phyloP scores from a whole-genome alignment of 1,140 invertebrate genomes.

The Ceratosolen fusciceps region DNA sequence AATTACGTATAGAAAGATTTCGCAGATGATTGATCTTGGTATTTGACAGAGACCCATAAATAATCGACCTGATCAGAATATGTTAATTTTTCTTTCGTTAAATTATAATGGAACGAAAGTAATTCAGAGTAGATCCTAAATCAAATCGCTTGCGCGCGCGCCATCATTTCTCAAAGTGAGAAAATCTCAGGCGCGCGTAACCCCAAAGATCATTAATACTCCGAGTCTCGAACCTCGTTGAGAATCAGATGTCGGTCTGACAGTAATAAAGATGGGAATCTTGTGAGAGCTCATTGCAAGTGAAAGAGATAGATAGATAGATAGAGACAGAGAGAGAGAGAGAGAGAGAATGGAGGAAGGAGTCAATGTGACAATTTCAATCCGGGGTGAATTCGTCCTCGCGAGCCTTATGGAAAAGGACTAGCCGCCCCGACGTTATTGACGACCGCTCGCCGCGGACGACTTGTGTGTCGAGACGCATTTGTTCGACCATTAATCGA shows the following conservation, averaged over 20 bases:
- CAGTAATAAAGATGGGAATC: conserved; percentile 22
- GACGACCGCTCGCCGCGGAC: conserved; percentile 44
- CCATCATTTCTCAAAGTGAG: conserved; percentile 26
- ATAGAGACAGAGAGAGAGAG: conserved; percentile 8
- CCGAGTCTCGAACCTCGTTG: conserved; percentile 4
- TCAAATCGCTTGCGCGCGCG: background rate
- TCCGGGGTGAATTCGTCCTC: background rate
- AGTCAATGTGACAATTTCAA: conserved; percentile 55
- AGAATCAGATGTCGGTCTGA: conserved; percentile 22
- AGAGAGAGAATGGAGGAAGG: conserved; percentile 41
- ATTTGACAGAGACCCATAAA: background rate
- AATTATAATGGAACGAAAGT: conserved; percentile 22
- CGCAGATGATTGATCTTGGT: background rate
- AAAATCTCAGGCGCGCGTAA: conserved; percentile 11
- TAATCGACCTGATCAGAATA: conserved; percentile 1
- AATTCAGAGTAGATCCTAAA: background rate
- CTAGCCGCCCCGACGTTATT: conserved; percentile 51
- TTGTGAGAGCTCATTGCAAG: background rate
- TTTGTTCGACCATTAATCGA: conserved; percentile 60
- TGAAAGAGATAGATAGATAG: conserved; percentile 23
- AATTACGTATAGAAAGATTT: background rate
- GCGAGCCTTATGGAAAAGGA: conserved; percentile 49
- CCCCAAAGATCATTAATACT: conserved; percentile 34
- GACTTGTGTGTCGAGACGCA: conserved; percentile 53
- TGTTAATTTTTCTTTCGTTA: conserved; percentile 3